These are phyloP conservation scores for Aldrovandia affinis DNA, from an alignment of 2,797 vertebrate genomes.

Conservation along the genomic window DNA sequence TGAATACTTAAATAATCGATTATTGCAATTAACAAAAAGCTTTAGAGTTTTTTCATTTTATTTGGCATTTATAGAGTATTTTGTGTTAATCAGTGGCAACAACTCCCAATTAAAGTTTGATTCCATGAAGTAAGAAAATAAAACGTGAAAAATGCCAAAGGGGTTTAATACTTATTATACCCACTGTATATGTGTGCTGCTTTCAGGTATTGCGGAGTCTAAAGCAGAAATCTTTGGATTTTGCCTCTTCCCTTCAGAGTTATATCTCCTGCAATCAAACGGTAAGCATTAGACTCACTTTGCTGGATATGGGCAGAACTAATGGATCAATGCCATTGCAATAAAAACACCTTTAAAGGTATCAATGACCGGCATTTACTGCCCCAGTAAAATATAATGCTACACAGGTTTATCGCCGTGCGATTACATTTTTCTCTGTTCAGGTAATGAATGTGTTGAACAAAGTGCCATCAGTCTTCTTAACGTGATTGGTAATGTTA, in stretches of 20 bases:
- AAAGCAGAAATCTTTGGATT: constrained; percentile 67
- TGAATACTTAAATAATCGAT: too few species aligned
- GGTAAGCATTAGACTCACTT: constrained; percentile 68
- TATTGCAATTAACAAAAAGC: too few species aligned
- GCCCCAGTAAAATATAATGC: constrained; percentile 62
- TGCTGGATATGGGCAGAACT: constrained; percentile 53
- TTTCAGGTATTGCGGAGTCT: constrained; percentile 67
- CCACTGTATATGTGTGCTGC: constrained; percentile 1
- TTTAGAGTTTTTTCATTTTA: too few species aligned
- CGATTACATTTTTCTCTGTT: constrained; percentile 54
- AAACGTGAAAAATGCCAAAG: neutral
- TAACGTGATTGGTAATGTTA: constrained; percentile 42
- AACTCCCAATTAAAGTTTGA: too few species aligned
- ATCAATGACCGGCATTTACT: constrained; percentile 62
- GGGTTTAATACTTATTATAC: neutral
- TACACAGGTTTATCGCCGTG: constrained; percentile 52
- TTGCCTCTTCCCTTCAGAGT: constrained; percentile 74
- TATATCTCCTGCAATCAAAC: constrained; percentile 71
- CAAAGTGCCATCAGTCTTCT: constrained; percentile 57
- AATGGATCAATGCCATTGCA: constrained; percentile 58
- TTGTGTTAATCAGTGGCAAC: too few species aligned
- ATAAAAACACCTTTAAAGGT: constrained; percentile 58
- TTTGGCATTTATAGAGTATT: too few species aligned
- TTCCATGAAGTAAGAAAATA: too few species aligned
- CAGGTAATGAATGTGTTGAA: constrained; percentile 69